Base-by-base conservation (phyloP, 2,113 vertebrate species). In the Daubentonia madagascariensis region DNA sequence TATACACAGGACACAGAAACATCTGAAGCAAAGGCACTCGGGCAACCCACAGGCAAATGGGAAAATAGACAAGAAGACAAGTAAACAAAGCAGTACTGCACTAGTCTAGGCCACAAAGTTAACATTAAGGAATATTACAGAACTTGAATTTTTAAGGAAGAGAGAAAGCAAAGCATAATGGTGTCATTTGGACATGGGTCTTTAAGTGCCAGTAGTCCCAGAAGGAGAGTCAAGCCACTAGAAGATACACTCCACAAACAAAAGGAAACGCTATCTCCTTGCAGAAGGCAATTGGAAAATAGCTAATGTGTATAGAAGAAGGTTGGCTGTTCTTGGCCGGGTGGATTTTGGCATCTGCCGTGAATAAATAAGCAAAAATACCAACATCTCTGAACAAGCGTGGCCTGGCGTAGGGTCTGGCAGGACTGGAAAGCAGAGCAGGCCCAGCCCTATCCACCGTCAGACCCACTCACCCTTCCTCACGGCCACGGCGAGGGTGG, bases 391-490 rank as follows among this genome's bases (percentile, higher is more conserved):
- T 50, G 6, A 45, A n/a, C 17, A 81, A n/a, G 10, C 17, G 2
- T 0, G 6, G 35, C 8, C 78, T 63, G 30, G 72, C 57, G 13
- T 40, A 63, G 25, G 6, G n/a, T 5, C 30, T 16, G 13, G 59
- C 40, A 95, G 97, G 88, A 6, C 22, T 0, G 17, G 80, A n/a
- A 95, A 45, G 76, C 2, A 54, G 79, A 75, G 18, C 50, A 68
- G n/a, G 52, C 23, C 76, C 11, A 17, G 48, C 78, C 59, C 75
- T 35, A 16, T 54, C 0, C 0, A 35, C 37, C 48, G 30, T 35
- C 8, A 48, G 72, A 52, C 12, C 40, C 70, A 50, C 98, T 99
- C 98, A 99, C 99, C 99, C 98, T 99, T 98, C 96, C 98, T 99
- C 59, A 99, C 98, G 6, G 98, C 98, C 97, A 99, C 32, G 0